Conservation (phyloP, 53 echinoderm and acorn worm species). For the Arbacia lixula region DNA sequence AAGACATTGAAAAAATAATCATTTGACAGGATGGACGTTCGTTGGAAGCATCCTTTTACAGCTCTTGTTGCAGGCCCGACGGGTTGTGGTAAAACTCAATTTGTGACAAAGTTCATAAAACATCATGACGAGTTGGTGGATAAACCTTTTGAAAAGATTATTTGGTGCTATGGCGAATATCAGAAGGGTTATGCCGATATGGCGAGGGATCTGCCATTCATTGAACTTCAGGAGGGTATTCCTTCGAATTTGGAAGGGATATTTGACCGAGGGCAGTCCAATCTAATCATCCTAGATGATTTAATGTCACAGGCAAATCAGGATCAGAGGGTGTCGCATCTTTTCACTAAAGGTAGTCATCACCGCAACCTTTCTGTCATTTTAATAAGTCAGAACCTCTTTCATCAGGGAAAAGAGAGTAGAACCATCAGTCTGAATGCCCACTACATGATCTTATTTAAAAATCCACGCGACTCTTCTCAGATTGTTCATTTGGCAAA, state of each 20-base stretch:
- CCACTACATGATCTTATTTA: slow-evolving; percentile 75
- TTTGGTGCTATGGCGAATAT: slow-evolving; percentile 88
- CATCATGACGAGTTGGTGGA: slow-evolving; percentile 49
- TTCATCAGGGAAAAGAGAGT: slow-evolving; percentile 73
- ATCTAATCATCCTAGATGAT: slow-evolving; percentile 77
- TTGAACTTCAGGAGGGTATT: slow-evolving; percentile 73
- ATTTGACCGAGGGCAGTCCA: slow-evolving; percentile 51
- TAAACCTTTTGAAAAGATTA: slow-evolving; percentile 53
- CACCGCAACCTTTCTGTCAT: slow-evolving; percentile 81
- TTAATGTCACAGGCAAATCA: slow-evolving; percentile 66
- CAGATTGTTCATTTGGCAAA: slow-evolving; percentile 78
- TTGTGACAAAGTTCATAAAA: slow-evolving; percentile 55
- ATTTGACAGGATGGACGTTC: neutral
- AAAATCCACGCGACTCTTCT: slow-evolving; percentile 78
- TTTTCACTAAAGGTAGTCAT: slow-evolving; percentile 85
- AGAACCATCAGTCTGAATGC: slow-evolving; percentile 78
- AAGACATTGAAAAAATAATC: neutral
- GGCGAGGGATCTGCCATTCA: slow-evolving; percentile 31
- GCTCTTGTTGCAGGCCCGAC: slow-evolving; percentile 64
- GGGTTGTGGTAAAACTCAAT: slow-evolving; percentile 72
- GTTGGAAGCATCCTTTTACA: slow-evolving; percentile 40
- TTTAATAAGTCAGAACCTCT: slow-evolving; percentile 74
- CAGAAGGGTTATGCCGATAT: slow-evolving; percentile 67
- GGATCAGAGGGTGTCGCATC: slow-evolving; percentile 60
- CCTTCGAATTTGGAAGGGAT: slow-evolving; percentile 54